phyloP scores from a whole-genome alignment of 2,888 invertebrate species.

The Brenthis ino region DNA sequence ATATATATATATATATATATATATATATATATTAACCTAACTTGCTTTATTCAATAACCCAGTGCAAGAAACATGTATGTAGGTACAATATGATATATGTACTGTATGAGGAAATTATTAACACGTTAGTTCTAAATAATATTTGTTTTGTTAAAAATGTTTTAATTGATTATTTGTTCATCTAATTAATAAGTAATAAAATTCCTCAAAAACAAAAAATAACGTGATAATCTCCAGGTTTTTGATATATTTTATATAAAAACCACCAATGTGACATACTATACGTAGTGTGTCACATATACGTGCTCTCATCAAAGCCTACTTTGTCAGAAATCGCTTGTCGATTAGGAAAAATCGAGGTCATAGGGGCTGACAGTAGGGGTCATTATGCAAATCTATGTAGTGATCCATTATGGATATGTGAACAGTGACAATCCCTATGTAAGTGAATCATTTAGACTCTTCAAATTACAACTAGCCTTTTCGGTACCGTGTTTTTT shows the following conservation, averaged over 20 bases:
- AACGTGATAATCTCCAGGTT: neutral
- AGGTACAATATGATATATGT: too few species aligned
- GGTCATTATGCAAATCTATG: constrained; percentile 72
- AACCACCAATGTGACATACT: neutral
- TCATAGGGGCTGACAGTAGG: constrained; percentile 61
- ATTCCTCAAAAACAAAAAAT: too few species aligned
- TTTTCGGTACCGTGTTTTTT: neutral
- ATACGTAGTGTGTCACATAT: constrained; percentile 13
- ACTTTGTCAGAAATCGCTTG: constrained; percentile 40
- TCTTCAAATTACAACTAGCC: neutral
- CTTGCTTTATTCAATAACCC: too few species aligned
- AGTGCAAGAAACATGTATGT: too few species aligned
- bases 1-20: too few species aligned
- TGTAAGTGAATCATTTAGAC: neutral
- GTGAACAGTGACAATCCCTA: constrained; percentile 41
- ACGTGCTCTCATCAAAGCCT: constrained; percentile 26
- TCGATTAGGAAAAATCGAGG: constrained; percentile 57
- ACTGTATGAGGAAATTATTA: too few species aligned
- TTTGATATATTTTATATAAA: neutral
- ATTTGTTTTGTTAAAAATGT: too few species aligned
- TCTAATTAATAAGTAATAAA: too few species aligned
- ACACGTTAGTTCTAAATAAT: too few species aligned
- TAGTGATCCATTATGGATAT: constrained; percentile 51
- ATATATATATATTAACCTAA: too few species aligned
- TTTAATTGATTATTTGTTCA: too few species aligned